phyloP scores from a whole-genome alignment of 2,888 invertebrate species.

The Odiellus spinosus region DNA sequence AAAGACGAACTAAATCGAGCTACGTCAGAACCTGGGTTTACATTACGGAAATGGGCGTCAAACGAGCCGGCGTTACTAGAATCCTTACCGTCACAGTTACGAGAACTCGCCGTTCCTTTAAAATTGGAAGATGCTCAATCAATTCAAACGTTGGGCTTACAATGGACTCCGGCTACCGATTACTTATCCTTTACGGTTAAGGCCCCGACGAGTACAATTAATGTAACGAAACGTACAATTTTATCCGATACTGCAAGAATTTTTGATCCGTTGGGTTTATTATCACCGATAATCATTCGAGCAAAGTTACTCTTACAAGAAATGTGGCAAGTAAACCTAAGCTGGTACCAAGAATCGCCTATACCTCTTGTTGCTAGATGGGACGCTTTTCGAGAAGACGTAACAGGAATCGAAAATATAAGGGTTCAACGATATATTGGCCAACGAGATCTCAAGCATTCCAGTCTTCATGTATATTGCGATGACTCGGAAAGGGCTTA shows the following conservation, averaged over 20 bases:
- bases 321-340: neutral
- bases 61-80: neutral
- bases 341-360: neutral
- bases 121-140: neutral
- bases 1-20: too few relatives aligned
- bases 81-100: neutral
- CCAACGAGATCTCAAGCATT: neutral
- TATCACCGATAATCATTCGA: neutral
- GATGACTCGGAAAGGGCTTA: too few relatives aligned
- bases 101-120: neutral
- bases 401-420: neutral
- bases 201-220: neutral
- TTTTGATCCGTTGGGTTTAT: neutral
- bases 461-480: too few relatives aligned
- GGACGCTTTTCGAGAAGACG: neutral
- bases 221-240: neutral
- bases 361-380: neutral
- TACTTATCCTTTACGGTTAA: neutral
- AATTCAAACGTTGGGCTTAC: too few relatives aligned
- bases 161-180: too few relatives aligned
- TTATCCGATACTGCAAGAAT: neutral
- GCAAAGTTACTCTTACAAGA: neutral
- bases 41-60: slow-evolving; percentile 1
- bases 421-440: neutral
- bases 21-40: neutral